Base-by-base conservation (phyloP, 2,797 vertebrate genomes). In the Vultur gryphus region DNA sequence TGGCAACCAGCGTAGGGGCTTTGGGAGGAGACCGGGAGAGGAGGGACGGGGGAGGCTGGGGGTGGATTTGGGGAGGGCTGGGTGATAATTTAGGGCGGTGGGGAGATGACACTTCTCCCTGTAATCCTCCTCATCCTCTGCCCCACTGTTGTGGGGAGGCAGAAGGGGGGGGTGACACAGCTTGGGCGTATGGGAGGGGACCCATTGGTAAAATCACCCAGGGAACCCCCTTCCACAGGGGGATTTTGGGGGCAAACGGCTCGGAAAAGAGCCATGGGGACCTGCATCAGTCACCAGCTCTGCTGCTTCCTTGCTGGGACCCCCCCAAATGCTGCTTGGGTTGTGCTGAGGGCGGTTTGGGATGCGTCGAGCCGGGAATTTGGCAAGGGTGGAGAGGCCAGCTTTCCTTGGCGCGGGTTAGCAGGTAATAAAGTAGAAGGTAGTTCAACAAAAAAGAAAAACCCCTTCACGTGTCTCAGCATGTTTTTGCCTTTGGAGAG, bases 401-500 rank as follows among this genome's bases (percentile, higher is more conserved):
- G 28, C 24, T 70, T 41, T 46, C 70, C n/a, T 33, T 3, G 1
- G 35, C 33, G 41, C 0, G 16, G 25, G 61, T 13, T 9, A 17
- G 16, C 10, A 24, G 26, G 61, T 33, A 81, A 87, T 90, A 81
- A 94, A 92, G 59, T 29, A 72, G 35, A 84, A 57, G 23, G 25
- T 9, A 71, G 37, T 15, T 67, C 23, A 55, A 35, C 12, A 51
- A 55, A 81, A 82, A 62, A 51, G 4, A 28, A 37, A 54, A 73
- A 58, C 3, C 11, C 11, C 5, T 37, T 44, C 2, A 1, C 43
- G 4, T 11, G 35, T n/a, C 61, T 82, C 25, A 0, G 3, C 0
- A 7, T 91, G 31, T 9, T 73, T 81, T 71, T 80, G 12, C 76
- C 33, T 81, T 35, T 23, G 69, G 80, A 35, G 69, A 49, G 62